Base-by-base conservation (phyloP, 2,113 vertebrate genomes). In the Laterallus jamaicensis region DNA sequence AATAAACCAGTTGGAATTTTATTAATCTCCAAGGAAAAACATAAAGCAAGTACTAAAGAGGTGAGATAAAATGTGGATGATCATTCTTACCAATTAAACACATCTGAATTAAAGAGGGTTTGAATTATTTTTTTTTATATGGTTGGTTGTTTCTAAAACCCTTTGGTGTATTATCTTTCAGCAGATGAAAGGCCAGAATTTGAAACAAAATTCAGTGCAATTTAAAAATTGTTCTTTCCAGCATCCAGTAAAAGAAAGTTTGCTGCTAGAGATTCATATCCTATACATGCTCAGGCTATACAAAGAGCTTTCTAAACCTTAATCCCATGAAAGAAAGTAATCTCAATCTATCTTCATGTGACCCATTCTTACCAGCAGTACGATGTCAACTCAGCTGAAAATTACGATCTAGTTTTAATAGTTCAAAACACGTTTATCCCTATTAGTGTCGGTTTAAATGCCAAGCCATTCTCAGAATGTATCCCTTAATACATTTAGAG, bases 391-490 rank as follows among this genome's bases (percentile, higher is more conserved):
- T 86, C 10, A 6, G 49, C 49, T 85, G 82, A 40, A 95, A 91
- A 94, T 60, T 58, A 44, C 15, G 63, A 50, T 93, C 59, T 86
- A 40, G 64, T 70, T 88, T 88, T 82, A 90, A 55, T 59, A 62
- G 54, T 84, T 96, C 68, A 79, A 93, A 96, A 90, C 32, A 54
- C 2, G 2, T 92, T 94, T 88, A 92, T 93, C 55, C 59, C 39
- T 92, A 73, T 96, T 94, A 94, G 69, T 86, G 73, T 93, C 91
- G 88, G 24, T 5, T 82, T 69, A 94, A 96, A 91, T 79, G 59
- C 60, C 55, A 83, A 88, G 29, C 52, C 20, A 28, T 78, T 86
- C 71, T 76, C 78, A 85, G 77, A 82, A 86, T 73, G 10, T 85
- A 91, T 94, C 69, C 39, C n/a, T 88, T 77, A 93, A 82, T 92